Evolutionary conservation across 2,888 invertebrate species (phyloP).

Genomic region (Linyphia triangularis): DNA sequence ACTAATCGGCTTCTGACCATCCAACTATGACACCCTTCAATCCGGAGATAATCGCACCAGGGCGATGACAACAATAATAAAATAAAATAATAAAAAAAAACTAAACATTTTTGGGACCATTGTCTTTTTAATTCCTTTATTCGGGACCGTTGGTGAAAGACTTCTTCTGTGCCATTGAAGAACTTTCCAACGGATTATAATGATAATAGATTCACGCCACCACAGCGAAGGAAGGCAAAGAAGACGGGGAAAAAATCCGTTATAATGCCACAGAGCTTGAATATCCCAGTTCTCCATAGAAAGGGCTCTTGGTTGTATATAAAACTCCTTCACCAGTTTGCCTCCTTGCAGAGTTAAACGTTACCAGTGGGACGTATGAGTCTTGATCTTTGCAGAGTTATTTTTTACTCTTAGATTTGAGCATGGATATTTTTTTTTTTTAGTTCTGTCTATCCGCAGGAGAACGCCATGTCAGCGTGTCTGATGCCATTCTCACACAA

Average conservation of each 20-base stretch:
- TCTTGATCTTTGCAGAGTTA: conserved; percentile 47
- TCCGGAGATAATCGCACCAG: background rate
- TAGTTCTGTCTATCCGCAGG: conserved; percentile 10
- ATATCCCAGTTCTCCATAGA: conserved; percentile 10
- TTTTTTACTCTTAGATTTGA: conserved; percentile 37
- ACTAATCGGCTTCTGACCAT: conserved; percentile 59
- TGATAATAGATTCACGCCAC: conserved; percentile 62
- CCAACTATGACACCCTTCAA: conserved; percentile 59
- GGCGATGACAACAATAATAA: background rate
- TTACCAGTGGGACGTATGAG: conserved; percentile 51
- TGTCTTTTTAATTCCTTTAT: conserved; percentile 68
- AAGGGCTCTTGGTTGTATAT: conserved; percentile 19
- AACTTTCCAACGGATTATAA: conserved; percentile 56
- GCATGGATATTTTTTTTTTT: conserved; percentile 27
- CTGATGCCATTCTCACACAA: conserved; percentile 68
- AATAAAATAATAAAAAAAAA: background rate
- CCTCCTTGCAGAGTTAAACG: conserved; percentile 30
- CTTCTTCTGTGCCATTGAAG: conserved; percentile 20
- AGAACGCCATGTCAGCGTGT: conserved; percentile 59
- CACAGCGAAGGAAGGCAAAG: conserved; percentile 17
- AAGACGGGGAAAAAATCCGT: conserved; percentile 17
- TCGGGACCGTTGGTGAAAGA: conserved; percentile 35
- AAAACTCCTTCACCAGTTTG: conserved; percentile 54
- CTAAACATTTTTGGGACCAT: background rate
- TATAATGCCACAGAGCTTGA: background rate